Evolutionary conservation across 2,888 invertebrate species (phyloP), one percentile per base, ranked within the genome.

Genomic region (Ischnura elegans): DNA sequence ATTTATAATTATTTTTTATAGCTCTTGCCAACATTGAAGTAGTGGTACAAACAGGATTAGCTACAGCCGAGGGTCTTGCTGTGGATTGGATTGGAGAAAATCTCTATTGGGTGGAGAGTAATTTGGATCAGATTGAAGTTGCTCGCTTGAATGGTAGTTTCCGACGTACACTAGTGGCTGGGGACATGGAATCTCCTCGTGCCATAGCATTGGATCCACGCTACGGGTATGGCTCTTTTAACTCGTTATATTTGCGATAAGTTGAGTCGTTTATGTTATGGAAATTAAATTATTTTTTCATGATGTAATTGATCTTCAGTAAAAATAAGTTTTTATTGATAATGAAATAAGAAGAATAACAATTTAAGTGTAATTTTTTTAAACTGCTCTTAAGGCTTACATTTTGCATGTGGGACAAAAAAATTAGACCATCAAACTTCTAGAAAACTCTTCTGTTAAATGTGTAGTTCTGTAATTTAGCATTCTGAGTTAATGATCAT

Each of bases 1-100:
- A n/a, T 66, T 66, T 45, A 43, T 85, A 36, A 94, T 13, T 93
- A 87, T 94, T 93, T 94, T 84, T 96, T 94, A 46, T 95, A 96
- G 97, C 97, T 16, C 95, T 98, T 93, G 97, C 97, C 87, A 98
- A 98, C 95, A 98, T 98, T 93, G 97, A 98, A 95, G 97, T 98
- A 2, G 98, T 99, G 29, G 98, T 99, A 45, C 97, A 98, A 95
- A 97, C 97, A 29, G 99, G 99, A 0, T 96, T 99, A 94, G 97
- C 98, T 4, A 98, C 98, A 1, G 98, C 98, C 0, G 99, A 99
- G 96, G 99, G 98, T 0, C 96, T 98, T 94, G 98, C 98, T 0
- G 98, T 98, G 2, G 98, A 98, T 96, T 98, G 98, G 98, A 97
- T 98, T 94, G 98, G 97, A 43, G 97, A 97, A 95, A 98, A 98